Evolutionary conservation across 64 coral and sea anemone genomes (phyloP).

Genomic region (Actinia equina): DNA sequence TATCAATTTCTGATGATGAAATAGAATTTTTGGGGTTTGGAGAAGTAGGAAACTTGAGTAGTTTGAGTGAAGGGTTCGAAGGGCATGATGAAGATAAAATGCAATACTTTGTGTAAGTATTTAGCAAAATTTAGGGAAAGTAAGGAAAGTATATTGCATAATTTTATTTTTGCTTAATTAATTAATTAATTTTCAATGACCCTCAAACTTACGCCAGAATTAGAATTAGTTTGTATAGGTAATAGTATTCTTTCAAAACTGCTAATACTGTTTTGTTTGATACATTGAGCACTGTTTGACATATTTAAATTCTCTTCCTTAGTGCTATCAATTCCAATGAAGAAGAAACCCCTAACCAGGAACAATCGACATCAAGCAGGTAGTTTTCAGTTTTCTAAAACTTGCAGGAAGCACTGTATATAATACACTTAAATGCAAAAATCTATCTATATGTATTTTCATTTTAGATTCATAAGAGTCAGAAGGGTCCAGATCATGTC

Average conservation of each 20-base stretch:
- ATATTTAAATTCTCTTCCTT: background rate
- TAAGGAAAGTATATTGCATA: too few relatives aligned
- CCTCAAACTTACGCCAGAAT: too few relatives aligned
- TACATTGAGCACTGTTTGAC: background rate
- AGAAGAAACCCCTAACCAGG: background rate
- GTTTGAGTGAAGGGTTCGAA: too few relatives aligned
- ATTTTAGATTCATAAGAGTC: conserved; percentile 8
- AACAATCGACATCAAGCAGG: background rate
- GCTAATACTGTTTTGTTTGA: background rate
- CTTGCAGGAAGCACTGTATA: background rate
- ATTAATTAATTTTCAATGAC: too few relatives aligned
- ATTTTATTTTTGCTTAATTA: too few relatives aligned
- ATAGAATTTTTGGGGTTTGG: conserved; percentile 48
- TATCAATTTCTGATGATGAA: conserved; percentile 38
- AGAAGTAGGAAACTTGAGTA: background rate
- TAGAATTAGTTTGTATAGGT: too few relatives aligned
- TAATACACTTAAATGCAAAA: background rate
- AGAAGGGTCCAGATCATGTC: background rate
- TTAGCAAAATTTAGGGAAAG: too few relatives aligned
- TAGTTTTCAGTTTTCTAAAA: background rate
- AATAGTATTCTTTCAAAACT: background rate
- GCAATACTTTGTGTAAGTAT: too few relatives aligned
- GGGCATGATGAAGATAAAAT: background rate
- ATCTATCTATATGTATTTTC: background rate
- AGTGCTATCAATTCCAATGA: background rate